phyloP scores from a whole-genome alignment of 2,797 vertebrate species.

The Decapterus maruadsi region DNA sequence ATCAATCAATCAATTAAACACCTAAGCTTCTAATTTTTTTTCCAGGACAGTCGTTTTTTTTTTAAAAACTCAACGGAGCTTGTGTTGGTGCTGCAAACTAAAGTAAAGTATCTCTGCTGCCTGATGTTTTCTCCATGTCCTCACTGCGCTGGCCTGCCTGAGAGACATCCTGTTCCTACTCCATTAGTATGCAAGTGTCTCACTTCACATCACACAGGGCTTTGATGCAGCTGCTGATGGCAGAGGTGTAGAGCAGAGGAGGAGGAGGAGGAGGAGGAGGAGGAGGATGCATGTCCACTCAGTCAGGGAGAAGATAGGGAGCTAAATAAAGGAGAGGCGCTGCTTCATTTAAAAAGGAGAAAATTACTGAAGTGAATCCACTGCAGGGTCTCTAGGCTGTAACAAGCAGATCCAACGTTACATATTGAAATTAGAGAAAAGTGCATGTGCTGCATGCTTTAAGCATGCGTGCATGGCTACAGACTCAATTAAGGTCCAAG shows the following conservation, averaged over 20 bases:
- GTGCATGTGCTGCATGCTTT: conserved; percentile 6
- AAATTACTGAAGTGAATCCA: conserved; percentile 33
- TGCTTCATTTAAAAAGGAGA: conserved; percentile 32
- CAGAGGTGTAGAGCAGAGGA: conserved; percentile 72
- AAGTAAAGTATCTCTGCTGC: conserved; percentile 23
- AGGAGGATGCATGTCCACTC: conserved; percentile 63
- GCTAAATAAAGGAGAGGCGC: conserved; percentile 32
- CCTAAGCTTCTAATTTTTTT: background rate
- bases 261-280: conserved; percentile 21
- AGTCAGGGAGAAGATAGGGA: conserved; percentile 53
- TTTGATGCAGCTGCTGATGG: conserved; percentile 83
- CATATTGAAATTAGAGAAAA: conserved; percentile 21
- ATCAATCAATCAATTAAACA: conserved; percentile 1
- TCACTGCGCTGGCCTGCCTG: conserved; percentile 67
- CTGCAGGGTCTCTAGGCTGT: conserved; percentile 21
- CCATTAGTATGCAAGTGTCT: conserved; percentile 84
- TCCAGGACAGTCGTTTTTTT: conserved; percentile 20
- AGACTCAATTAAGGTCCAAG: conserved; percentile 41
- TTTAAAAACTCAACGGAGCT: conserved; percentile 2
- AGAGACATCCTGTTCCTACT: conserved; percentile 68
- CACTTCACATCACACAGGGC: conserved; percentile 79
- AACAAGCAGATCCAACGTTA: conserved; percentile 20
- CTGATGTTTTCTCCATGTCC: conserved; percentile 71
- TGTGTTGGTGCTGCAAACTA: conserved; percentile 21
- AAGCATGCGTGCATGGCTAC: conserved; percentile 16